These are phyloP conservation scores for Desmodus rotundus DNA, from an alignment of 2,113 vertebrate species.

Conservation along the genomic window DNA sequence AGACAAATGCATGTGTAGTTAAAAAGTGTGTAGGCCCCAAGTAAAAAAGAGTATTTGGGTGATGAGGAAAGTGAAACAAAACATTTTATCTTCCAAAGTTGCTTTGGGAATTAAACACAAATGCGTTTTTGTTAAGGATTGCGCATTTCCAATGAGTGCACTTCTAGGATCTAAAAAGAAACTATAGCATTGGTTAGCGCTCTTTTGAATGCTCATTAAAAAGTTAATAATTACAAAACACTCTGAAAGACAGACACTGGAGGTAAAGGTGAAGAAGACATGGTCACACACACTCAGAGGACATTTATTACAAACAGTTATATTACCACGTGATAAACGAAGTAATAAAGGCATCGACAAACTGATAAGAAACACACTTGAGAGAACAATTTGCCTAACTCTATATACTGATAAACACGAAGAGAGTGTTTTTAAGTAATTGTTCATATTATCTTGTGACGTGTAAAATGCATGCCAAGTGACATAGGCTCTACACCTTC, in stretches of 20 bases:
- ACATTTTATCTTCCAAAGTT: slow-evolving; percentile 16
- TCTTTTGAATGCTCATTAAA: background rate
- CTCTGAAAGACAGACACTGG: background rate
- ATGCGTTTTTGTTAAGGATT: background rate
- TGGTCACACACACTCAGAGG: background rate
- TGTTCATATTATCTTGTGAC: background rate
- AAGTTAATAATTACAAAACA: background rate
- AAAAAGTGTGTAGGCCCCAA: background rate
- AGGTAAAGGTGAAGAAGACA: background rate
- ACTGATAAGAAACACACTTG: background rate
- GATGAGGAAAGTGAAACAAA: slow-evolving; percentile 41
- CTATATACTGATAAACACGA: background rate
- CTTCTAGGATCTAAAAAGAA: background rate
- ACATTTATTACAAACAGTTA: background rate
- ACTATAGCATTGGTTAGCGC: background rate
- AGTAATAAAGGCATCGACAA: background rate
- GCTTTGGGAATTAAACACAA: slow-evolving; percentile 38
- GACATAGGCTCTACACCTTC: background rate
- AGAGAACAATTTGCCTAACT: background rate
- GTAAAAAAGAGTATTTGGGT: slow-evolving; percentile 7
- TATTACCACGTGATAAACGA: background rate
- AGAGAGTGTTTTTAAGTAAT: background rate
- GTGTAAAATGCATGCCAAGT: background rate
- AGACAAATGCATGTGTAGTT: slow-evolving; percentile 39
- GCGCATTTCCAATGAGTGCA: background rate